Conservation (phyloP, 2,113 vertebrate species). For the Asarcornis scutulata region DNA sequence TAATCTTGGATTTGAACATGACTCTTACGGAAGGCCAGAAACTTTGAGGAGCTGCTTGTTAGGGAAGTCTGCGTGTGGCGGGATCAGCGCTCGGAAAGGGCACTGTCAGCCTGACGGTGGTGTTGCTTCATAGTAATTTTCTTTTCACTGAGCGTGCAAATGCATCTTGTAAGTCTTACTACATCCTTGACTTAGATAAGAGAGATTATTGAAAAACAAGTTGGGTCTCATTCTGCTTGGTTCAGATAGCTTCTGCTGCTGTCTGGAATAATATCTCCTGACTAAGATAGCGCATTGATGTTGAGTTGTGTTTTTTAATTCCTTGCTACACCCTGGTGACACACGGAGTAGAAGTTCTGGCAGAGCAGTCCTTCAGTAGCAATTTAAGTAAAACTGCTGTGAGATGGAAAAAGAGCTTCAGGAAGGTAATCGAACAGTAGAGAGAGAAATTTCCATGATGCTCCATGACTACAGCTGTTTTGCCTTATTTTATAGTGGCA, state of each 20-base stretch:
- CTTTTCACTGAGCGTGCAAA: conserved; percentile 15
- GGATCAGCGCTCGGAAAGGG: neutral
- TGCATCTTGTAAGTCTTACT: neutral
- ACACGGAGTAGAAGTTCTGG: neutral
- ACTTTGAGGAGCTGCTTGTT: neutral
- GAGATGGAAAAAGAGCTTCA: conserved; percentile 41
- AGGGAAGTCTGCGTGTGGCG: neutral
- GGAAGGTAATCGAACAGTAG: neutral
- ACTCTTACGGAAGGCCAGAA: neutral
- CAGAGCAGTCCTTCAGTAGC: neutral
- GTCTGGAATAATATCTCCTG: neutral
- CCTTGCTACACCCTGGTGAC: conserved; percentile 27
- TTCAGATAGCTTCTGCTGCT: neutral
- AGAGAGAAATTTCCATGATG: neutral
- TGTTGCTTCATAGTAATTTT: conserved; percentile 13
- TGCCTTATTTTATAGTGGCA: conserved; percentile 3
- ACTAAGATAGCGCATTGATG: neutral
- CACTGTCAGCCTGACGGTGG: fast-evolving
- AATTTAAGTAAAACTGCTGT: conserved; percentile 38
- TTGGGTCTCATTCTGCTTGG: neutral
- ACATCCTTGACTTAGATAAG: neutral
- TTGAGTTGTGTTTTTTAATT: neutral
- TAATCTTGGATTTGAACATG: neutral
- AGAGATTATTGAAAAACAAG: neutral
- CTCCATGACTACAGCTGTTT: neutral